Evolutionary conservation across 1,140 invertebrate species (phyloP), one percentile per base, ranked within the genome.

Genomic region (Notospermus geniculatus): DNA sequence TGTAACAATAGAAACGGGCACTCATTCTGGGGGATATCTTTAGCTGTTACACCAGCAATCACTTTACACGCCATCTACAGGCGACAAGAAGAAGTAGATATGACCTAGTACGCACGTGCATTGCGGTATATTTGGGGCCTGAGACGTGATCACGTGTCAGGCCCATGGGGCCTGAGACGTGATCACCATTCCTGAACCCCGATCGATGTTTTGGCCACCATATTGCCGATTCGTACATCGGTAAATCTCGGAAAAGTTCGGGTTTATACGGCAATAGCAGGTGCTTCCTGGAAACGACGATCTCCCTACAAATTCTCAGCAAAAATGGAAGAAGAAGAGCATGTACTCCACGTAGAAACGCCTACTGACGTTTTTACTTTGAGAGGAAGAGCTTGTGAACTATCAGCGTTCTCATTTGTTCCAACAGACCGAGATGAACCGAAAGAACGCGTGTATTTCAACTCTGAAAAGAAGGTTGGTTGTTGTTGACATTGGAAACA

Each of bases 321-420:
- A 7, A 23, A 55, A 25, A 29, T 29, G 53, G 22, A 29, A 52
- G 19, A 19, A 52, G 46, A 27, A 52, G 25, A 52, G 19, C 46
- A 27, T n/a, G 9, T 27, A 52, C 4, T 22, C 19, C 25, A 58
- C 28, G 71, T 78, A 17, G 64, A 69, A 63, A 79, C 73, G 15
- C 71, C 72, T 5, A 74, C 73, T 43, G 73, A 79, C 59, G 57
- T 63, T 11, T 80, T 73, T 68, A 54, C 64, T 28, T 54, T 80
- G 17, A 62, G 67, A 36, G 79, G 79, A 28, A 73, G 77, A 58
- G 71, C 77, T 54, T 80, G 79, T 65, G 76, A 80, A 68, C 59
- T 80, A 27, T 80, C 79, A 23, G 75, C 75, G 25, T 78, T 71
- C 69, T 76, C 77, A 17, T 78, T 77, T 65, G 69, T 80, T 17